phyloP scores from a whole-genome alignment of 64 coral and sea anemone species.

The Actinia equina region DNA sequence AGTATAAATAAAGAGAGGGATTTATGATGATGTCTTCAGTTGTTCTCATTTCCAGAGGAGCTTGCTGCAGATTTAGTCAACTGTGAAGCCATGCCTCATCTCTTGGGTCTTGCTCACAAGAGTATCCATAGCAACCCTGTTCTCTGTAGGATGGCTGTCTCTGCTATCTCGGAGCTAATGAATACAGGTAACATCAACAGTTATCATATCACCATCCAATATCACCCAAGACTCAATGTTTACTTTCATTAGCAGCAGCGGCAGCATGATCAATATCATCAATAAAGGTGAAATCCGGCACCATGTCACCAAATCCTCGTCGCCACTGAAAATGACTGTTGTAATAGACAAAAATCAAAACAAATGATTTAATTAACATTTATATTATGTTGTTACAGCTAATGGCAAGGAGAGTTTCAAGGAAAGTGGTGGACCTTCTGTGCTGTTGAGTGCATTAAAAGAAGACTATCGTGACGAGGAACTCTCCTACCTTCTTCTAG shows the following conservation, averaged over 20 bases:
- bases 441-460: conserved; percentile 39
- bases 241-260: background rate
- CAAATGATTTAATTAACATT: too few species aligned
- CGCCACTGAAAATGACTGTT: too few species aligned
- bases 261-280: too few species aligned
- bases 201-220: background rate
- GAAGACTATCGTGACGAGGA: conserved; percentile 73
- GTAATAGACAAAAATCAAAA: too few species aligned
- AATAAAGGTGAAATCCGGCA: too few species aligned
- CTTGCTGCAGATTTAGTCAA: conserved; percentile 46
- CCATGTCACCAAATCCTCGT: too few species aligned
- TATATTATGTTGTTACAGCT: conserved; percentile 18
- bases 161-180: conserved; percentile 65
- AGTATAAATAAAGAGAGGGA: background rate
- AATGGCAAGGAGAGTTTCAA: conserved; percentile 71
- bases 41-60: conserved; percentile 27
- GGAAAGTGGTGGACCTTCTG: conserved; percentile 59
- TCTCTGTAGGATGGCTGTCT: conserved; percentile 67
- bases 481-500: conserved; percentile 59
- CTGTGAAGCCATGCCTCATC: conserved; percentile 47
- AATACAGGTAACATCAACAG: background rate
- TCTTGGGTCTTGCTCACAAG: conserved; percentile 54
- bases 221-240: background rate
- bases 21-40: background rate
- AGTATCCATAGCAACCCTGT: conserved; percentile 52